Percentiles rank a stretch among this genome's conserved stretches.
phyloP scores from a whole-genome alignment of 2,113 vertebrate species.

The Fregetta grallaria region DNA sequence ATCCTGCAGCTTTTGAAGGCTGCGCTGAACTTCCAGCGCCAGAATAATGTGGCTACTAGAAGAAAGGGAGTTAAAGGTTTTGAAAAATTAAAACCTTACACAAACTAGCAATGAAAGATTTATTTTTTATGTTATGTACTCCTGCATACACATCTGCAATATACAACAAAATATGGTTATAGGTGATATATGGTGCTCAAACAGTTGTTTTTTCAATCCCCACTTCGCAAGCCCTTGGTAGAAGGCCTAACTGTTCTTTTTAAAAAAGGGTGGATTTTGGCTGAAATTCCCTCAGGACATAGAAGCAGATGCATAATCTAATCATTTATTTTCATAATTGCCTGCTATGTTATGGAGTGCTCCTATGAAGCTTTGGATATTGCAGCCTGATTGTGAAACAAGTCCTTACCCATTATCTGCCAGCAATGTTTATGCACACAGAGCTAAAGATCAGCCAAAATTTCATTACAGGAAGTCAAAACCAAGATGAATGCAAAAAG shows the following conservation, averaged over 20 bases:
- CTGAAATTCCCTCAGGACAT: not conserved
- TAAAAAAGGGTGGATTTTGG: not conserved
- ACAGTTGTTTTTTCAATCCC: not conserved
- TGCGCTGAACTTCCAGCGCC: not conserved
- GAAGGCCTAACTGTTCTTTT: not conserved
- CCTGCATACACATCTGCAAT: not conserved
- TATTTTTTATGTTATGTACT: not conserved
- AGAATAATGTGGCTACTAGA: not conserved
- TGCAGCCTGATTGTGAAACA: not conserved
- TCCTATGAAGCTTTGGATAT: conserved; percentile 15
- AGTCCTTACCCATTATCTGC: not conserved
- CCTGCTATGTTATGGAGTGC: not conserved
- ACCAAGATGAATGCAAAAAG: conserved; percentile 10
- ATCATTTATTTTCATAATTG: conserved; percentile 28
- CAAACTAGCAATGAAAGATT: not conserved
- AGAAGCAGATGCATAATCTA: not conserved
- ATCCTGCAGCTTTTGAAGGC: not conserved
- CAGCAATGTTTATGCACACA: not conserved
- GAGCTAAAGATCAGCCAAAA: conserved; percentile 32
- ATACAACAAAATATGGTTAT: not conserved
- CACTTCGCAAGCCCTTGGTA: not conserved
- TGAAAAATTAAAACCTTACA: not conserved
- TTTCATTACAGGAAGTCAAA: conserved; percentile 37
- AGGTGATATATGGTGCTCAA: not conserved
- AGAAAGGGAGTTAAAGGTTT: not conserved